Base-by-base conservation (phyloP, 2,113 vertebrate genomes). In the Aix galericulata region DNA sequence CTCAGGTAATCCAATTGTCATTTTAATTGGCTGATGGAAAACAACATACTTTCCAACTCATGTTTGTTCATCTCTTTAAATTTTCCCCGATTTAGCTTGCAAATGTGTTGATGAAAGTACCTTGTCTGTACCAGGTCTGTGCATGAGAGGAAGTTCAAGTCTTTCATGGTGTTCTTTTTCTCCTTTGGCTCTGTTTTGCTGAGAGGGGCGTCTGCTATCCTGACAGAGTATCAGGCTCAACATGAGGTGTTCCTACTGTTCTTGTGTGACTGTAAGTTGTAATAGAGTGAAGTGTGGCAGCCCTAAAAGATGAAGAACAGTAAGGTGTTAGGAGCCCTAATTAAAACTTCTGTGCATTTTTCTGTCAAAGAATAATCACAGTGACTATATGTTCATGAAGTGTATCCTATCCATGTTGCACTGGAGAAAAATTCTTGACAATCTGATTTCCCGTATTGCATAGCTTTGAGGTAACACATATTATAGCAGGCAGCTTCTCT, bases 331-430 rank as follows among this genome's bases (percentile, higher is more conserved):
- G 48, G 25, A 58, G 5, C 23, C 6, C 23, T 77, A 27, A 53
- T 52, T 71, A 84, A 81, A 94, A 68, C 6, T 55, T 42, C 8
- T 38, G 4, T 90, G 14, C 8, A 4, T 86, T 81, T 92, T 66
- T 17, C 23, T 58, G 25, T 44, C 31, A 40, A 44, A 72, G 50
- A 66, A 34, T 66, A 34, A 58, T 66, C 26, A 7, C 21, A 22
- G 14, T 78, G 64, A 12, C 40, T 58, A 3, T 0, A 0, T 4
- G 4, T 94, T 62, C 20, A 13, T 44, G 32, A 48, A 59, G 17
- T n/a, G 13, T 62, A 34, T 34, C 16, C 50, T 67, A 63, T 60
- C 50, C 46, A 64, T 32, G 0, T 15, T 55, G 44, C 14, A 31
- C 34, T 40, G 29, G 18, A 67, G 26, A 66, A 81, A 16, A 82